These are phyloP conservation scores for Drosophila tristis DNA, from an alignment of 1,140 invertebrate species.

Conservation along the genomic window DNA sequence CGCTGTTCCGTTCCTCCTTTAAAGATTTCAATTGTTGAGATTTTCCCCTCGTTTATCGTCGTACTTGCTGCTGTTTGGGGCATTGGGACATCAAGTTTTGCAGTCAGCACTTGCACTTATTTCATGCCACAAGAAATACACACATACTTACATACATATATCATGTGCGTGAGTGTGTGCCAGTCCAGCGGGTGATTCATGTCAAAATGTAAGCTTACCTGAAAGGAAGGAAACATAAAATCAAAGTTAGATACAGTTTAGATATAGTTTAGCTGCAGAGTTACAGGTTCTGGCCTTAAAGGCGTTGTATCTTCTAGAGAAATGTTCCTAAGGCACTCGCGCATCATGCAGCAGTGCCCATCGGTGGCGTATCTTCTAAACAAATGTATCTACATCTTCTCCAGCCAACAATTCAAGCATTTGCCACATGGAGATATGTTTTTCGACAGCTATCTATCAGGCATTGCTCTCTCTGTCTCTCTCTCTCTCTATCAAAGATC, in stretches of 20 bases:
- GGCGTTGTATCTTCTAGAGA: too few relatives aligned
- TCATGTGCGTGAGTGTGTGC: constrained; percentile 31
- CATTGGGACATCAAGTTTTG: constrained; percentile 55
- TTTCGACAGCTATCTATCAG: too few relatives aligned
- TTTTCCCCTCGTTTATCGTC: constrained; percentile 39
- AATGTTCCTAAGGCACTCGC: too few relatives aligned
- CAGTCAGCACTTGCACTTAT: constrained; percentile 65
- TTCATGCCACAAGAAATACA: constrained; percentile 32
- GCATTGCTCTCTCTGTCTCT: too few relatives aligned
- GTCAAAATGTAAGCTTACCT: constrained; percentile 59
- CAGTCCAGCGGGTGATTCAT: constrained; percentile 28
- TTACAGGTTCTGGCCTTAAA: too few relatives aligned
- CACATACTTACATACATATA: neutral
- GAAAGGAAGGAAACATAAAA: constrained; percentile 41
- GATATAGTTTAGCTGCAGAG: neutral
- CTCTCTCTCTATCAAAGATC: too few relatives aligned
- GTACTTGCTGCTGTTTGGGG: constrained; percentile 40
- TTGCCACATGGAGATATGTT: too few relatives aligned
- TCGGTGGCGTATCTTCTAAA: too few relatives aligned
- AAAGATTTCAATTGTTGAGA: constrained; percentile 65
- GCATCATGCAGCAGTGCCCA: too few relatives aligned
- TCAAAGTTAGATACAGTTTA: constrained; percentile 5
- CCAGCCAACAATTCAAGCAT: too few relatives aligned
- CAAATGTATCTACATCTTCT: too few relatives aligned
- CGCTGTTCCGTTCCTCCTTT: constrained; percentile 35